Evolutionary conservation across 2,797 vertebrate species (phyloP).

Genomic region (Phoeniculus purpureus): DNA sequence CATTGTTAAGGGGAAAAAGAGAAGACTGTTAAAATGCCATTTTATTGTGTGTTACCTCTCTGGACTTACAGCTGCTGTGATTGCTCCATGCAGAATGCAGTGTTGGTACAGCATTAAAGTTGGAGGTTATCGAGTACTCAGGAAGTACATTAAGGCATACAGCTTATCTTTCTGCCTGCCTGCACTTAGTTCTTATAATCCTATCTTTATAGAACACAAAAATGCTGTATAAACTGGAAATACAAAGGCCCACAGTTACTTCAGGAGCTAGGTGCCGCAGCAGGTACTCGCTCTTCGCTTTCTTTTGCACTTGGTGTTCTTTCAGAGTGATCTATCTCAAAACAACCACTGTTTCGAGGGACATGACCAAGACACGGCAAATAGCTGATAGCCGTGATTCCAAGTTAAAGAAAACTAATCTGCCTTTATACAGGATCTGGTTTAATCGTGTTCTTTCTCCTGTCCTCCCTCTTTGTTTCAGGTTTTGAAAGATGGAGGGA

Average conservation of each 20-base stretch:
- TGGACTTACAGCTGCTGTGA: conserved; percentile 27
- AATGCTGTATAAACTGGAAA: conserved; percentile 57
- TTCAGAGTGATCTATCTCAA: neutral
- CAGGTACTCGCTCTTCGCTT: neutral
- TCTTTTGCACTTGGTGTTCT: neutral
- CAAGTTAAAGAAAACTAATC: neutral
- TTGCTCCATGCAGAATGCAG: conserved; percentile 37
- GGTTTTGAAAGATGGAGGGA: conserved; percentile 70
- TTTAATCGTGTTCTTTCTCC: neutral
- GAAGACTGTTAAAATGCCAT: conserved; percentile 67
- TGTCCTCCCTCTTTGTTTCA: conserved; percentile 26
- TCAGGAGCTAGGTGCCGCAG: neutral
- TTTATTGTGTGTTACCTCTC: conserved; percentile 6
- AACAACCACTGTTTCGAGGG: neutral
- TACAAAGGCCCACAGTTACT: conserved; percentile 39
- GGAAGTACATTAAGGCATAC: conserved; percentile 63
- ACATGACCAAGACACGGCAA: neutral
- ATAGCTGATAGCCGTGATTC: neutral
- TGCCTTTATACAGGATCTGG: neutral
- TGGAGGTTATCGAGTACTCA: conserved; percentile 56
- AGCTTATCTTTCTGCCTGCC: conserved; percentile 57
- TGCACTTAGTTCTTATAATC: conserved; percentile 53
- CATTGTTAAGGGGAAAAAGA: conserved; percentile 62
- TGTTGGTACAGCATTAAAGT: neutral
- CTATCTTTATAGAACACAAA: conserved; percentile 52